Evolutionary conservation across 1,140 invertebrate species (phyloP).

Genomic region (Rhopalosiphum maidis): DNA sequence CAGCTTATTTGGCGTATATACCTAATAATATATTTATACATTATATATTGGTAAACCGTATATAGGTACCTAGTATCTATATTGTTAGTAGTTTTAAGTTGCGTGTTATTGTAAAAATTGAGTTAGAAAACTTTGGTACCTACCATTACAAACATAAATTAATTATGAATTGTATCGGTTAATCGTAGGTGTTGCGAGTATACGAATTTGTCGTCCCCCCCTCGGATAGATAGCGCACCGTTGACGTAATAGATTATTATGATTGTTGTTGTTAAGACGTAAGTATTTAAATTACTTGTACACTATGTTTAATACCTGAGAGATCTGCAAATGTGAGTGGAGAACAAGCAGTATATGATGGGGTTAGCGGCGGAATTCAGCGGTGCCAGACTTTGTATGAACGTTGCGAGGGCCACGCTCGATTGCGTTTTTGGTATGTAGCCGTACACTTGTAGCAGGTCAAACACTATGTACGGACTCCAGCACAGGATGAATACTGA

Average conservation of each 20-base stretch:
- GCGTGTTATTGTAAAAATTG: too few relatives aligned
- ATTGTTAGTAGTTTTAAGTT: too few relatives aligned
- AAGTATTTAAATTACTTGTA: too few relatives aligned
- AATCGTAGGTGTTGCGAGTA: too few relatives aligned
- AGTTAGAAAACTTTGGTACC: too few relatives aligned
- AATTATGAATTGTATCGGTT: too few relatives aligned
- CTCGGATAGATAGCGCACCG: too few relatives aligned
- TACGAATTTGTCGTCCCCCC: too few relatives aligned
- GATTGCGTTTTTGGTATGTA: conserved; percentile 81
- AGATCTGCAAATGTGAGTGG: conserved; percentile 84
- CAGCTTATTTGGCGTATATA: not conserved
- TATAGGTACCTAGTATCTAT: too few relatives aligned
- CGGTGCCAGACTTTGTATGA: conserved; percentile 91
- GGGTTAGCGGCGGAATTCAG: conserved; percentile 95
- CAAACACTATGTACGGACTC: conserved; percentile 95
- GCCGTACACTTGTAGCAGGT: conserved; percentile 88
- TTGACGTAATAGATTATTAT: not conserved
- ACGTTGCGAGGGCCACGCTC: conserved; percentile 83
- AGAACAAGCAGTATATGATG: conserved; percentile 94
- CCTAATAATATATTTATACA: not conserved
- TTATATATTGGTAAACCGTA: too few relatives aligned
- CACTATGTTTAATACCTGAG: conserved; percentile 70
- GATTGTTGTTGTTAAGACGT: not conserved
- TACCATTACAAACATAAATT: too few relatives aligned
- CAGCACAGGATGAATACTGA: conserved; percentile 94